Conservation (phyloP, 1,140 invertebrate genomes). For the Drosophila tropicalis region DNA sequence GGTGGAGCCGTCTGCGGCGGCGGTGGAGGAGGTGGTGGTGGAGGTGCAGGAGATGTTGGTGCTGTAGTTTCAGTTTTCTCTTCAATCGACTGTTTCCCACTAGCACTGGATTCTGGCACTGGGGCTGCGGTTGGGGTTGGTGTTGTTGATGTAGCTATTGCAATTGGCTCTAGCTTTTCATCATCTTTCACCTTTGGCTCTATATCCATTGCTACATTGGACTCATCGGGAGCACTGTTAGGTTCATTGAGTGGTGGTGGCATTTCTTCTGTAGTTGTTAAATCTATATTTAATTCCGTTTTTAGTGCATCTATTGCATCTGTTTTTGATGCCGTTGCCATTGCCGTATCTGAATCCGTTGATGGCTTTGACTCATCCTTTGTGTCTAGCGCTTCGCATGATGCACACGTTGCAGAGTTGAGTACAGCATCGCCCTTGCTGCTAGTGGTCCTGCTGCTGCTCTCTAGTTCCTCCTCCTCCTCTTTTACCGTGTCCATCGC, state of each 20-base stretch:
- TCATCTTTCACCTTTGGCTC: neutral
- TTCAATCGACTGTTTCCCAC: neutral
- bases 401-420: neutral
- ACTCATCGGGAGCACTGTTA: slow-evolving; percentile 23
- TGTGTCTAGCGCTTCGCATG: neutral
- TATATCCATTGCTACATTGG: neutral
- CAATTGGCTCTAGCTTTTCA: slow-evolving; percentile 15
- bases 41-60: neutral
- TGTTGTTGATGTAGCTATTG: slow-evolving; percentile 32
- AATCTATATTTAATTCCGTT: slow-evolving; percentile 52
- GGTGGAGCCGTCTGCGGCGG: neutral
- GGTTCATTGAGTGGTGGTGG: slow-evolving; percentile 46
- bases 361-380: slow-evolving; percentile 3
- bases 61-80: neutral
- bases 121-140: neutral
- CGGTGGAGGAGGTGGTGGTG: neutral
- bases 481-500: neutral
- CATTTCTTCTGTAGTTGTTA: slow-evolving; percentile 57
- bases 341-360: slow-evolving; percentile 2
- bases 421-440: neutral
- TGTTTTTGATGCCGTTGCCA: no score
- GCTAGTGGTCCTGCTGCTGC: neutral
- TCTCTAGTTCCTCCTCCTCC: slow-evolving; percentile 12
- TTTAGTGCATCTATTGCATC: neutral
- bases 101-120: neutral